Evolutionary conservation across 2,113 vertebrate species (phyloP).

Genomic region (Climacteris rufus): DNA sequence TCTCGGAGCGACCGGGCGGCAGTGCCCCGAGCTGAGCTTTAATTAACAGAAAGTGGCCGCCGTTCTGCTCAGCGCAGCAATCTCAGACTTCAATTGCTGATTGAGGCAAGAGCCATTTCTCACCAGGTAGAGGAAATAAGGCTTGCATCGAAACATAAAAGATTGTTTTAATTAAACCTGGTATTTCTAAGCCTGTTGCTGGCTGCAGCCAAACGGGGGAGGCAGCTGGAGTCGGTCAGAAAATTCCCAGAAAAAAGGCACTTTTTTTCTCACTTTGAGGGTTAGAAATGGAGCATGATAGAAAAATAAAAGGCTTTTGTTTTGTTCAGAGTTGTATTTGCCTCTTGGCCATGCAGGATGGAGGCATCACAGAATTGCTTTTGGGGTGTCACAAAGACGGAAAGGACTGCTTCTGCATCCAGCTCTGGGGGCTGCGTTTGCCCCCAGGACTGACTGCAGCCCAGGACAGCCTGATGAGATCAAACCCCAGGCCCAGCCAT

Average conservation of each 20-base stretch:
- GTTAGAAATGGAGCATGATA: not conserved
- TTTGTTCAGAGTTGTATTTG: not conserved
- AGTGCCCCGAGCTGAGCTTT: not conserved
- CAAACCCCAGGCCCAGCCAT: not conserved
- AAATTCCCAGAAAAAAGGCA: not conserved
- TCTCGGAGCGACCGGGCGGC: accelerated
- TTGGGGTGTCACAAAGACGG: not conserved
- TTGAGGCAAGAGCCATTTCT: conserved; percentile 59
- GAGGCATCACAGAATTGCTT: not conserved
- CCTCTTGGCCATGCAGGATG: not conserved
- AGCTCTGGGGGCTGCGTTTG: not conserved
- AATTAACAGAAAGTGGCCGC: conserved; percentile 52
- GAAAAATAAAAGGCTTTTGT: not conserved
- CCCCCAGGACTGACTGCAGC: not conserved
- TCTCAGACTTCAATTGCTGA: conserved; percentile 57
- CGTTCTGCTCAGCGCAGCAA: conserved; percentile 33
- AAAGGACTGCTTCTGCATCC: not conserved
- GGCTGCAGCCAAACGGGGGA: not conserved
- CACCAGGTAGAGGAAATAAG: conserved; percentile 67
- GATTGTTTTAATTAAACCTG: conserved; percentile 69
- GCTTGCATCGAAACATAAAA: conserved; percentile 53
- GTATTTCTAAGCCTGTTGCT: conserved; percentile 49
- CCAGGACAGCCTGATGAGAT: not conserved
- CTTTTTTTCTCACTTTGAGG: not conserved
- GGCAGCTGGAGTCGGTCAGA: not conserved